Evolutionary conservation across 1,140 invertebrate genomes (phyloP), one percentile per base, ranked within the genome.

Genomic region (Neocloeon triangulifer): DNA sequence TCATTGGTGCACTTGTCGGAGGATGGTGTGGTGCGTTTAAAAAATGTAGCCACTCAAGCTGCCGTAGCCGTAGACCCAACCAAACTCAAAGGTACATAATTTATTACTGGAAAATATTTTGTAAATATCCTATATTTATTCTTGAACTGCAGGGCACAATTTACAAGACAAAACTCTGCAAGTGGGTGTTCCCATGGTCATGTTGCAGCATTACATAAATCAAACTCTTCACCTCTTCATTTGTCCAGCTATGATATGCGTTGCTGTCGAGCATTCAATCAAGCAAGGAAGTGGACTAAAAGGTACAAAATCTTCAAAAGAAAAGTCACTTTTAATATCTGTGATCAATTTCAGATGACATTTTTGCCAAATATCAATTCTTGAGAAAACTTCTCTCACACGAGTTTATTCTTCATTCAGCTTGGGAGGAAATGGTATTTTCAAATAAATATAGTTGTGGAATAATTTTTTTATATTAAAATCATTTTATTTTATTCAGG

Each of bases 161-260:
- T 42, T 80, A 4, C 55, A 55, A 21, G 56, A 68, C 4, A 48
- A 63, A 36, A 73, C 67, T 4, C 72, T 79, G 61, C 53, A 51
- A 27, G 55, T 61, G 30, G 66, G 70, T 0, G 59, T 78, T 14
- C 66, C 76, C 1, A 55, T 68, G 23, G 54, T 78, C 21, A 69
- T 70, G 42, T 42, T 77, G 18, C 66, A 73, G 41, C 52, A 75
- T 36, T 78, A 80, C 45, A 56, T 72, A 9, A 79, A 80, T 56
- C 71, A 73, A 2, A 55, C 60, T 18, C 51, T 78, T 26, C 66
- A 70, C 42, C 73, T 67, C 52, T 38, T 77, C 9, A 52, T 64
- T 9, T 59, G 66, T 35, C 55, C 62, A 2, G 61, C 69, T 1
- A 50, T 74, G 20, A 43, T 69, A n/a, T 52, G 56, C 16, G 37